Percentiles rank a stretch among this genome's conserved stretches.
phyloP scores from a whole-genome alignment of 2,113 vertebrate genomes.

The Nyctereutes procyonoides region DNA sequence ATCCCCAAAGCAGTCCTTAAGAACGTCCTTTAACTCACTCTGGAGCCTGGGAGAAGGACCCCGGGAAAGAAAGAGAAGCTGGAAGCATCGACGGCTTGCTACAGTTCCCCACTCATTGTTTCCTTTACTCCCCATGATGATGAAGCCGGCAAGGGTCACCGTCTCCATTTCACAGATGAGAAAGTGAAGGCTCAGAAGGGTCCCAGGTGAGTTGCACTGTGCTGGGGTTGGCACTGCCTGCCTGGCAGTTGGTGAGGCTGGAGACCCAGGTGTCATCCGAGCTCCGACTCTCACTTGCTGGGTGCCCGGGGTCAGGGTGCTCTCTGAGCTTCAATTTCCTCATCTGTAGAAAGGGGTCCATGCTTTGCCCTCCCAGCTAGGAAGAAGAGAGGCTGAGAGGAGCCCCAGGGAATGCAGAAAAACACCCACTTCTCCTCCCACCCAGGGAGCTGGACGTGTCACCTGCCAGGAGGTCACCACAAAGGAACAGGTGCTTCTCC shows the following conservation, averaged over 20 bases:
- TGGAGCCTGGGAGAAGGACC: background rate
- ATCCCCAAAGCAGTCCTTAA: background rate
- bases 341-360: background rate
- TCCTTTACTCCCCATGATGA: background rate
- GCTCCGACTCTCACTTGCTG: background rate
- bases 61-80: background rate
- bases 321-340: background rate
- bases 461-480: background rate
- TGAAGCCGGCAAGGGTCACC: background rate
- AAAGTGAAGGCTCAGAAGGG: fast-evolving
- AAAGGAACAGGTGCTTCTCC: background rate
- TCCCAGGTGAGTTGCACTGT: background rate
- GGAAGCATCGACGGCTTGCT: background rate
- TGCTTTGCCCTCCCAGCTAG: background rate
- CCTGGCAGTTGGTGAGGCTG: background rate
- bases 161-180: background rate
- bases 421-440: background rate
- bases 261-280: background rate
- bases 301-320: fast-evolving
- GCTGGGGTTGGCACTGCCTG: background rate
- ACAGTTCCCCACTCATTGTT: fast-evolving
- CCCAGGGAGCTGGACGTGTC: background rate
- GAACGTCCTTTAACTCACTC: background rate
- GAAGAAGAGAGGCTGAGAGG: background rate
- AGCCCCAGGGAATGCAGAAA: background rate